These are phyloP conservation scores for Tragelaphus eurycerus DNA, from an alignment of 2,797 vertebrate genomes.

Conservation along the genomic window DNA sequence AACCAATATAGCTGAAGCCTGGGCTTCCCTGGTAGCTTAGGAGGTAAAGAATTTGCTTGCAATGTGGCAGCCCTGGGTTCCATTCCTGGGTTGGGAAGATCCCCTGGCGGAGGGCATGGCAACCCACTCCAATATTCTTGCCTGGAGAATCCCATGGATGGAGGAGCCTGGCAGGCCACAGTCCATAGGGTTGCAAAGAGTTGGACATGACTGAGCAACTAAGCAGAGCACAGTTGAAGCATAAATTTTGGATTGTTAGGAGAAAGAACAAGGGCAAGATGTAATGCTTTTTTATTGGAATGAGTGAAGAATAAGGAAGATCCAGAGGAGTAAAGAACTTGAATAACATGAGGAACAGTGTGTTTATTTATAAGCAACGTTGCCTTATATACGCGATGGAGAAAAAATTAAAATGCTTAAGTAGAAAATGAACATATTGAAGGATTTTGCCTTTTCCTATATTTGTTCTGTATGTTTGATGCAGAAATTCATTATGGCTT, in stretches of 20 bases:
- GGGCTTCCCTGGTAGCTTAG: neutral
- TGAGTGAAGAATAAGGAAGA: neutral
- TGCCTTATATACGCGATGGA: neutral
- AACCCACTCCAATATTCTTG: neutral
- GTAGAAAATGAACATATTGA: neutral
- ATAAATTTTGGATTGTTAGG: neutral
- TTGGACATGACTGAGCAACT: rapidly evolving
- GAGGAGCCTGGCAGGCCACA: neutral
- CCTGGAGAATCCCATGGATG: neutral
- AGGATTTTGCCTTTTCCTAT: neutral
- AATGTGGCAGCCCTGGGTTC: neutral
- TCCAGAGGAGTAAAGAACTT: neutral
- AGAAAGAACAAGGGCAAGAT: neutral
- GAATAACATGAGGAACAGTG: neutral
- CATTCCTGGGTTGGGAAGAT: neutral
- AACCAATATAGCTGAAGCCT: neutral
- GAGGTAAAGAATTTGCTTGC: neutral
- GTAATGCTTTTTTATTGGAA: neutral
- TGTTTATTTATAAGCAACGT: neutral
- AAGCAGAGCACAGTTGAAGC: neutral
- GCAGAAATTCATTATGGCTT: neutral
- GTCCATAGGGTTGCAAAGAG: neutral
- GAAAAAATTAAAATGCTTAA: neutral
- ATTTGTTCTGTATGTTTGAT: neutral
- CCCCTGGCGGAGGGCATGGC: neutral